These are phyloP conservation scores for Spodoptera exigua DNA, from an alignment of 2,888 invertebrate genomes.

Conservation along the genomic window DNA sequence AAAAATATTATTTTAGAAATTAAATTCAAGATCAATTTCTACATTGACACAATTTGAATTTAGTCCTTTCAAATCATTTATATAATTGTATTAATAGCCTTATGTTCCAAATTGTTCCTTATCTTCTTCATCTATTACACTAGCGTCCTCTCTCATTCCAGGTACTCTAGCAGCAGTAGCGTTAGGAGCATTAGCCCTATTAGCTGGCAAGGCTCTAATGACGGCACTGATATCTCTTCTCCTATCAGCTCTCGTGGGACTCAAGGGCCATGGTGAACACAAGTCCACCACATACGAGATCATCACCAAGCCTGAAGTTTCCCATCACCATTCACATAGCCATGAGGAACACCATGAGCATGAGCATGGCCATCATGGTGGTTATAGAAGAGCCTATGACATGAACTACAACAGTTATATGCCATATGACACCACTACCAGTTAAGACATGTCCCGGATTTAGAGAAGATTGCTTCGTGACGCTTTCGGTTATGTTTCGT, in stretches of 20 bases:
- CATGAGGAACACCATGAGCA: conserved; percentile 91
- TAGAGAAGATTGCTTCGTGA: conserved; percentile 4
- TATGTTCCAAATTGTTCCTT: neutral
- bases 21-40: too few relatives aligned
- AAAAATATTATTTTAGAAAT: too few relatives aligned
- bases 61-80: too few relatives aligned
- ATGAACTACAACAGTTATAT: conserved; percentile 81
- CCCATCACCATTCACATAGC: conserved; percentile 92
- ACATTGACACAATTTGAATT: too few relatives aligned
- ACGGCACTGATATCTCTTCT: conserved; percentile 94
- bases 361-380: conserved; percentile 87
- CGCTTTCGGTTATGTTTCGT: conserved; percentile 6
- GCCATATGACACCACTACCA: conserved; percentile 79
- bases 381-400: conserved; percentile 89
- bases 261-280: conserved; percentile 92
- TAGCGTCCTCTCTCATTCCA: conserved; percentile 55
- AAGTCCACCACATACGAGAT: conserved; percentile 95
- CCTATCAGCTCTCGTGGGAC: conserved; percentile 92
- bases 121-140: neutral
- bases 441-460: conserved; percentile 45
- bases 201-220: conserved; percentile 96
- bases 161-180: conserved; percentile 93
- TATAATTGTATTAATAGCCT: too few relatives aligned
- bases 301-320: conserved; percentile 94
- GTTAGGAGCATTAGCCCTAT: conserved; percentile 92